Evolutionary conservation across 2,797 vertebrate genomes (phyloP).

Genomic region (Mastacembelus armatus): DNA sequence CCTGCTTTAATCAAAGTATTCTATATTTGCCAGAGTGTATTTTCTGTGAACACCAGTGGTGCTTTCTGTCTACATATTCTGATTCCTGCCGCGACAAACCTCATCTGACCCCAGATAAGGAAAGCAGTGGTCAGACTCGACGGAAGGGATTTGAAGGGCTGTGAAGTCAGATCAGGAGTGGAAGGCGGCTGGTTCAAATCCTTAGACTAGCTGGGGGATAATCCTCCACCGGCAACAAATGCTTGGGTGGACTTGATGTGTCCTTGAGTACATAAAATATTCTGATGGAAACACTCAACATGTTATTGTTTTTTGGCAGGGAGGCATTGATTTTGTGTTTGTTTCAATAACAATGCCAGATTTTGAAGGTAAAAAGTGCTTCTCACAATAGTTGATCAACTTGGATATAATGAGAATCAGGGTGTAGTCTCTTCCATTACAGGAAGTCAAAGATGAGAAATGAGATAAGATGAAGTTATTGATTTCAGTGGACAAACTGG

Average conservation of each 20-base stretch:
- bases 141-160: constrained; percentile 36
- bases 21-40: not conserved
- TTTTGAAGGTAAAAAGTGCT: not conserved
- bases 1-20: not conserved
- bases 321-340: not conserved
- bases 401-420: not conserved
- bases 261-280: not conserved
- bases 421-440: not conserved
- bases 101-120: constrained; percentile 13
- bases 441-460: constrained; percentile 12
- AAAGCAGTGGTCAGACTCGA: constrained; percentile 13
- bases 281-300: not conserved
- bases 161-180: constrained; percentile 1
- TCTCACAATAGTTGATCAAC: not conserved
- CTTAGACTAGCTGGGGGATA: constrained; percentile 28
- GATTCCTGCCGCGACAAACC: constrained; percentile 19
- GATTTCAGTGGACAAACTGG: constrained; percentile 20
- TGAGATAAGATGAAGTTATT: constrained; percentile 5
- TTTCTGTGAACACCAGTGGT: not conserved
- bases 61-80: not conserved
- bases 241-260: constrained; percentile 8
- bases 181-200: constrained; percentile 24
- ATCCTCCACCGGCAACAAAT: constrained; percentile 27
- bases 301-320: not conserved
- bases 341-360: not conserved